A percentile compares a stretch with the other conserved stretches of the same genome.
phyloP scores from a whole-genome alignment of 2,797 vertebrate genomes.

The Fistularia tabacaria region DNA sequence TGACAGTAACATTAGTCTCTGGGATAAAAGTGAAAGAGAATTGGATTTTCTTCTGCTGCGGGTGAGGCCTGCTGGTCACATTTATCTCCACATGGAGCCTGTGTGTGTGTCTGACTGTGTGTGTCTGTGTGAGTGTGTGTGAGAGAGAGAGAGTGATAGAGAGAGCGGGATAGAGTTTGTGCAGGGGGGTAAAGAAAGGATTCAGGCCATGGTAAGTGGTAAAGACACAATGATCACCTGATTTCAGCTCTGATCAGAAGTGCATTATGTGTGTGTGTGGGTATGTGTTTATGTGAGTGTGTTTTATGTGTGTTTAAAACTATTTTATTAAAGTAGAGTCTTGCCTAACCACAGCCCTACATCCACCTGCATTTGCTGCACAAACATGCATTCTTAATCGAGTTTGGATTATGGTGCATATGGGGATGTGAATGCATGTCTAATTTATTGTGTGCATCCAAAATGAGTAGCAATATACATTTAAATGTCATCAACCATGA shows the following conservation, averaged over 20 bases:
- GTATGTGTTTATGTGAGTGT: slow-evolving; percentile 4
- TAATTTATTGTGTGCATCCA: background rate
- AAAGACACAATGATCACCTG: slow-evolving; percentile 36
- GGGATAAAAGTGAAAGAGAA: slow-evolving; percentile 79
- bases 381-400: no score
- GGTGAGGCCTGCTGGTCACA: slow-evolving; percentile 70
- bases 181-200: slow-evolving; percentile 5
- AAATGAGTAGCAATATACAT: no score
- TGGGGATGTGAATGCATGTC: background rate
- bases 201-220: slow-evolving; percentile 33
- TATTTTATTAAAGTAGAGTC: no score
- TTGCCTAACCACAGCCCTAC: no score
- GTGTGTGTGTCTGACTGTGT: slow-evolving; percentile 33
- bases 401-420: background rate
- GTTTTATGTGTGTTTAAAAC: background rate
- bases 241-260: slow-evolving; percentile 47
- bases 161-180: no score
- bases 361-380: no score
- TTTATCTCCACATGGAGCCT: slow-evolving; percentile 64
- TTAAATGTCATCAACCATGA: background rate
- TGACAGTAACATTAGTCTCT: slow-evolving; percentile 82
- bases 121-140: slow-evolving; percentile 15
- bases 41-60: slow-evolving; percentile 75
- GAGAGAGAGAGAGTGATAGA: slow-evolving; percentile 6
- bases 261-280: slow-evolving; percentile 14